phyloP scores from a whole-genome alignment of 2,113 vertebrate species.

The Brachypteracias leptosomus region DNA sequence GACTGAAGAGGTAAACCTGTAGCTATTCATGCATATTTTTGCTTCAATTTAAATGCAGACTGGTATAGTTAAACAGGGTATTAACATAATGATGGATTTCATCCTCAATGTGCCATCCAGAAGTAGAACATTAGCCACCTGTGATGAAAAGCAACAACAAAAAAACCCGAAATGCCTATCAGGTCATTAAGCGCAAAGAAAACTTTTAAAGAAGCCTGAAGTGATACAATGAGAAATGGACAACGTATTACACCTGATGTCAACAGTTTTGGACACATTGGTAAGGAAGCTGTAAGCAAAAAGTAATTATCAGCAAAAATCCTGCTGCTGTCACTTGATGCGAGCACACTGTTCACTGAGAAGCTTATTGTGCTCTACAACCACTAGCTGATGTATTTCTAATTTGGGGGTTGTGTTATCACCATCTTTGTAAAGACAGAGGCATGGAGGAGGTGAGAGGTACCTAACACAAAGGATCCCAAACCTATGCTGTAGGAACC shows the following conservation, averaged over 20 bases:
- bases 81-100: background rate
- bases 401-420: background rate
- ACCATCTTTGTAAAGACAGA: background rate
- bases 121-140: background rate
- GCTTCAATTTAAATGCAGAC: background rate
- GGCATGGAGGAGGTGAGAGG: background rate
- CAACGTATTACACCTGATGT: background rate
- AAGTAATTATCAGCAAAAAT: background rate
- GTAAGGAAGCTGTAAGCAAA: background rate
- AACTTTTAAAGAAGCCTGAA: background rate
- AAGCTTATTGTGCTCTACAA: background rate
- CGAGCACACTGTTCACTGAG: background rate
- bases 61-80: background rate
- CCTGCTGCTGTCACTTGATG: background rate
- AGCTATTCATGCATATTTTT: background rate
- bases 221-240: background rate
- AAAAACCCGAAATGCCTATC: background rate
- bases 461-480: background rate
- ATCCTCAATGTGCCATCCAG: background rate
- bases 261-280: background rate
- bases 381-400: background rate
- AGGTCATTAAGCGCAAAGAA: background rate
- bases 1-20: background rate
- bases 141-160: background rate
- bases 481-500: background rate